Conservation (phyloP, 2,888 invertebrate genomes). For the Tiliacea aurago region DNA sequence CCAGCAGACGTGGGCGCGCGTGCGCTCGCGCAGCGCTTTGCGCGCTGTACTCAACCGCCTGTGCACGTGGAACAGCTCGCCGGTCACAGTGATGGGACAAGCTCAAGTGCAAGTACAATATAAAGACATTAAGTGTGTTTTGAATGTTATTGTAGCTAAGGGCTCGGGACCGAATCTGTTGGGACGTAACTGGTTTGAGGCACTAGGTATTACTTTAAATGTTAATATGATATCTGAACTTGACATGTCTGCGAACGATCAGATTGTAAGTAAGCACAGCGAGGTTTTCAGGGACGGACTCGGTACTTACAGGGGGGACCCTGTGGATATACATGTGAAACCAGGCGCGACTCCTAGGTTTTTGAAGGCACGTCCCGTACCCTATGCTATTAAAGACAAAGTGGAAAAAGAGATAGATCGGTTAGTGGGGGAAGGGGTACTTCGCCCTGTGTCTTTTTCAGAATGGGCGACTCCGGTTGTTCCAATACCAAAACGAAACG, state of each 20-base stretch:
- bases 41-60: too few relatives aligned
- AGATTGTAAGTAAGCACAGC: background rate
- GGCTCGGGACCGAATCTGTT: background rate
- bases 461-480: background rate
- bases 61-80: too few relatives aligned
- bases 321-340: too few relatives aligned
- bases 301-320: background rate
- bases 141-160: background rate
- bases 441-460: background rate
- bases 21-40: too few relatives aligned
- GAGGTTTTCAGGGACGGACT: background rate
- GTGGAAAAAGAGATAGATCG: constrained; percentile 56
- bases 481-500: background rate
- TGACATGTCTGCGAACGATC: too few relatives aligned
- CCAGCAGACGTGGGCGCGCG: too few relatives aligned
- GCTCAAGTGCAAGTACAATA: too few relatives aligned
- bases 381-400: constrained; percentile 57
- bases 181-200: background rate
- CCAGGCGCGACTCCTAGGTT: background rate
- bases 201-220: background rate
- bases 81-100: too few relatives aligned
- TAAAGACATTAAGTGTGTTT: too few relatives aligned
- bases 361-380: background rate
- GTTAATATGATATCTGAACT: background rate
- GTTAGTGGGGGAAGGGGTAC: constrained; percentile 18